Evolutionary conservation across 2,888 invertebrate genomes (phyloP).

Genomic region (Cabera pusaria): DNA sequence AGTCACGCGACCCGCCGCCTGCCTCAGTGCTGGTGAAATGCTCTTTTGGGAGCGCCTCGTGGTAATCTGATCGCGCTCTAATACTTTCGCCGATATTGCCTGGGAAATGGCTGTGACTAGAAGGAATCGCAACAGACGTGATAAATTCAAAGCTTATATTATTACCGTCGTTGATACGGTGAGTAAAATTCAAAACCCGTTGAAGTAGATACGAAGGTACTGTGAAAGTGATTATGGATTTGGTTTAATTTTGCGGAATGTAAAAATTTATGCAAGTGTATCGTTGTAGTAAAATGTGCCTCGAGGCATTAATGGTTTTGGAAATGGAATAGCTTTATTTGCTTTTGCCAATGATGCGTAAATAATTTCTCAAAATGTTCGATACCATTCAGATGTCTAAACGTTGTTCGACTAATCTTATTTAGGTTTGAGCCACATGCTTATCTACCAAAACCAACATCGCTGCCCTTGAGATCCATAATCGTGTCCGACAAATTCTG

Average conservation of each 20-base stretch:
- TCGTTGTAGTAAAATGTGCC: too few species aligned
- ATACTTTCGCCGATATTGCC: slow-evolving; percentile 21
- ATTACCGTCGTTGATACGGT: slow-evolving; percentile 14
- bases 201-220: too few species aligned
- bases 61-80: slow-evolving; percentile 26
- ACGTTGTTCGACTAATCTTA: slow-evolving; percentile 7
- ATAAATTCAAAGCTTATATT: slow-evolving; percentile 37
- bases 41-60: slow-evolving; percentile 52
- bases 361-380: slow-evolving; percentile 6
- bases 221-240: too few species aligned
- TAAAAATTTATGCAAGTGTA: too few species aligned
- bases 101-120: slow-evolving; percentile 43
- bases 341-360: slow-evolving; percentile 5
- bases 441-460: slow-evolving; percentile 12
- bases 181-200: too few species aligned
- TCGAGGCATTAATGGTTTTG: too few species aligned
- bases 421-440: not conserved
- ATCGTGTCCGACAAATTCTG: slow-evolving; percentile 6
- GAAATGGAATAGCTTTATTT: too few species aligned
- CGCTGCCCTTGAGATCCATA: slow-evolving; percentile 10
- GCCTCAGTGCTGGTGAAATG: slow-evolving; percentile 46
- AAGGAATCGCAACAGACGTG: slow-evolving; percentile 34
- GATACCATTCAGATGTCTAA: slow-evolving; percentile 15
- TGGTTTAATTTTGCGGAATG: too few species aligned
- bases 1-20: slow-evolving; percentile 65